These are phyloP conservation scores for Leiothrix lutea DNA, from an alignment of 2,113 vertebrate genomes.

Conservation along the genomic window DNA sequence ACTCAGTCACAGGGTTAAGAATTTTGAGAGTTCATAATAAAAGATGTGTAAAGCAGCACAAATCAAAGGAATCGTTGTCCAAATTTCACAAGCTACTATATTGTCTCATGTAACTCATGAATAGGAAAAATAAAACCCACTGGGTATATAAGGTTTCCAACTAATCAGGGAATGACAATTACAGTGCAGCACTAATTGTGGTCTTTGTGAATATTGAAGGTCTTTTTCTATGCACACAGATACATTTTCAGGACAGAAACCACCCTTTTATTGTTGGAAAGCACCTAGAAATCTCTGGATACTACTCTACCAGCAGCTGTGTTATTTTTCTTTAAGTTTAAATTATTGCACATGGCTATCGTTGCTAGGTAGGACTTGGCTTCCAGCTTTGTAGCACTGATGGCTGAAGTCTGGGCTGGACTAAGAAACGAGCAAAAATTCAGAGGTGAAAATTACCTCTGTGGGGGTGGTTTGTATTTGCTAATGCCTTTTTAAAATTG, in stretches of 20 bases:
- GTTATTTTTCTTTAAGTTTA: constrained; percentile 48
- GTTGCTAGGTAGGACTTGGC: constrained; percentile 54
- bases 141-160: neutral
- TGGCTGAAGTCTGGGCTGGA: constrained; percentile 37
- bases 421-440: constrained; percentile 32
- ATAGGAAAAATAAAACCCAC: neutral
- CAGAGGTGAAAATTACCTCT: constrained; percentile 69
- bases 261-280: constrained; percentile 11
- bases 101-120: neutral
- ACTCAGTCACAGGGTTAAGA: neutral
- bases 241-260: constrained; percentile 26
- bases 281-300: constrained; percentile 26
- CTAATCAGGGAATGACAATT: neutral
- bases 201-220: neutral
- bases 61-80: neutral
- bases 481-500: constrained; percentile 57
- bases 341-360: neutral
- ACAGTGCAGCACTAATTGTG: neutral
- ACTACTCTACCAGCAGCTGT: neutral
- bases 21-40: neutral
- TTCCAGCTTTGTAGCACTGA: constrained; percentile 48
- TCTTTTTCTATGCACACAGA: neutral
- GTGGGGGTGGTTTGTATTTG: constrained; percentile 51
- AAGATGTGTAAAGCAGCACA: neutral
- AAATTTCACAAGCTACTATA: neutral